These are phyloP conservation scores for Sebastes steindachneri DNA, from an alignment of 2,797 vertebrate species.

Conservation along the genomic window DNA sequence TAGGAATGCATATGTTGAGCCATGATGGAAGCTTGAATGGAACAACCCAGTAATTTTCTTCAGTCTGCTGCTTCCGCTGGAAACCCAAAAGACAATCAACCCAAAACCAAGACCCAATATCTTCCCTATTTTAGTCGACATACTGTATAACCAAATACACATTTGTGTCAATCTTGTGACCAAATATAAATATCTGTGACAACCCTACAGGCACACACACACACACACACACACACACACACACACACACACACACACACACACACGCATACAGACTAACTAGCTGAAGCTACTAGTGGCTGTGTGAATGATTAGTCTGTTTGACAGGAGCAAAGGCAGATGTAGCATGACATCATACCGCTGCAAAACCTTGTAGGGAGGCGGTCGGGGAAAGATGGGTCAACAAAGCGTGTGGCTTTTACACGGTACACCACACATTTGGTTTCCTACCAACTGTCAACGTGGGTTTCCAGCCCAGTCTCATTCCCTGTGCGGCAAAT, in stretches of 20 bases:
- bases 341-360: background rate
- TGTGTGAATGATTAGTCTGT: background rate
- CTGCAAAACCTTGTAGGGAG: background rate
- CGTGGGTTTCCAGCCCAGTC: background rate
- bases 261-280: background rate
- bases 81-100: constrained; percentile 29
- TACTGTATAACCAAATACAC: constrained; percentile 7
- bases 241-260: background rate
- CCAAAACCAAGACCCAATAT: constrained; percentile 27
- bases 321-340: background rate
- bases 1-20: constrained; percentile 59
- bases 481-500: background rate
- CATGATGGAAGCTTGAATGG: constrained; percentile 40
- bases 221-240: background rate
- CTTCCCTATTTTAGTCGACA: constrained; percentile 19
- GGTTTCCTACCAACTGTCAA: background rate
- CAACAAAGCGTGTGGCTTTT: background rate
- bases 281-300: background rate
- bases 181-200: constrained; percentile 8
- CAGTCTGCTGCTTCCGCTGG: constrained; percentile 17
- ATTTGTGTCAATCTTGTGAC: constrained; percentile 17
- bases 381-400: background rate
- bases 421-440: background rate
- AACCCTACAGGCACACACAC: background rate
- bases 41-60: constrained; percentile 60